Evolutionary conservation across 2,888 invertebrate genomes (phyloP).

Genomic region (Limnephilus auricula): DNA sequence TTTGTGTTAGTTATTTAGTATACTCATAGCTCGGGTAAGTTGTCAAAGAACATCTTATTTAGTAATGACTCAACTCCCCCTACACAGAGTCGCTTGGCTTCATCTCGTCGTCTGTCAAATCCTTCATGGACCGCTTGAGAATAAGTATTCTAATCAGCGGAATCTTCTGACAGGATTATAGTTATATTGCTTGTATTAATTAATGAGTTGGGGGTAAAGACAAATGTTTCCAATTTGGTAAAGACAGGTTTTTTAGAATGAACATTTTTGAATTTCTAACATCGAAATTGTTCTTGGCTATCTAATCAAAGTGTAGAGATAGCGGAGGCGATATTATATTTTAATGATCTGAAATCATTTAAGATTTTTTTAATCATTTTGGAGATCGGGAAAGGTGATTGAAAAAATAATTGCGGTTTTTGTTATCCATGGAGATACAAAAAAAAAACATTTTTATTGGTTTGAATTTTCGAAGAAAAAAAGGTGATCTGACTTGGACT

Average conservation of each 20-base stretch:
- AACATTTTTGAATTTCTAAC: not conserved
- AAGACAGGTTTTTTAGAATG: not conserved
- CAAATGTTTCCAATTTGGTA: not conserved
- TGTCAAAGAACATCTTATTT: not conserved
- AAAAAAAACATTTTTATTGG: no score
- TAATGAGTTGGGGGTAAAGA: not conserved
- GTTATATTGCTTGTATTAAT: not conserved
- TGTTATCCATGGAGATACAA: no score
- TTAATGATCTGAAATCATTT: no score
- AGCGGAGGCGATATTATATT: no score
- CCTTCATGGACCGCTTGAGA: not conserved
- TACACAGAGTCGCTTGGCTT: not conserved
- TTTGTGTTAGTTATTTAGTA: no score
- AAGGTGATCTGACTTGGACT: no score
- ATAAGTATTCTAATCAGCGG: not conserved
- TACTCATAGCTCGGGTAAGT: not conserved
- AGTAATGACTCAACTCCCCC: not conserved
- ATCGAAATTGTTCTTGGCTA: not conserved
- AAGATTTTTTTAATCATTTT: no score
- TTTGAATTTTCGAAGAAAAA: no score
- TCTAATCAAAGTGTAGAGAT: no score
- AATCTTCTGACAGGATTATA: not conserved
- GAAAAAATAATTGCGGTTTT: no score
- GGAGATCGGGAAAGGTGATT: no score
- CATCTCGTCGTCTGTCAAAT: not conserved